Percentiles rank a stretch among this genome's conserved stretches.
These are phyloP conservation scores for Delia radicum DNA, from an alignment of 1,140 invertebrate species.

Conservation along the genomic window DNA sequence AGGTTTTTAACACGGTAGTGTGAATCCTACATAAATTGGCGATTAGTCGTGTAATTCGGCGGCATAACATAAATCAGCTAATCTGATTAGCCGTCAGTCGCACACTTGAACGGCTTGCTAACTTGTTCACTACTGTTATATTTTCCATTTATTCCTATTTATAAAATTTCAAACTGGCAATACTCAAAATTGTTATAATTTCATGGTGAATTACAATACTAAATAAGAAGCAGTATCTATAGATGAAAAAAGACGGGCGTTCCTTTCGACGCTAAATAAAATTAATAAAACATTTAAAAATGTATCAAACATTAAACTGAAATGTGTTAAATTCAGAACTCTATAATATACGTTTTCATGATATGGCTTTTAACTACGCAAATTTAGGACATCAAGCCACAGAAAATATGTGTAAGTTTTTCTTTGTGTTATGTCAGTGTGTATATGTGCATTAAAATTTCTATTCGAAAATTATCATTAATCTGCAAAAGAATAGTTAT, in stretches of 20 bases:
- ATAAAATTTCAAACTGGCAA: too few relatives aligned
- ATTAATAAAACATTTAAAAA: too few relatives aligned
- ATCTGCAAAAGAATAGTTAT: not conserved
- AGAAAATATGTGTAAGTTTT: slow-evolving; percentile 46
- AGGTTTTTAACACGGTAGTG: too few relatives aligned
- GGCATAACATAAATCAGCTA: too few relatives aligned
- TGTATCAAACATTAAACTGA: not conserved
- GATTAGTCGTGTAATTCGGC: too few relatives aligned
- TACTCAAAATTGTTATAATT: not conserved
- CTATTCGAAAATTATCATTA: not conserved
- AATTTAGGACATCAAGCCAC: slow-evolving; percentile 33
- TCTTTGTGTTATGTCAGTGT: not conserved
- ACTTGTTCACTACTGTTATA: too few relatives aligned
- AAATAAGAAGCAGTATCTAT: not conserved
- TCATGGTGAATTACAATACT: not conserved
- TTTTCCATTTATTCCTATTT: too few relatives aligned
- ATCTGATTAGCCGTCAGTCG: too few relatives aligned
- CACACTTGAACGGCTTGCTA: too few relatives aligned
- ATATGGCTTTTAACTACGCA: slow-evolving; percentile 42
- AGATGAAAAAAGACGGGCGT: not conserved
- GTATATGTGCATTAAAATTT: not conserved
- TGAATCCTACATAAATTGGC: too few relatives aligned
- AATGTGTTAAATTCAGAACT: not conserved
- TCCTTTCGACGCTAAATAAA: too few relatives aligned
- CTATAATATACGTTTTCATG: too few relatives aligned